These are phyloP conservation scores for Theretra japonica DNA, from an alignment of 2,888 invertebrate species.

Conservation along the genomic window DNA sequence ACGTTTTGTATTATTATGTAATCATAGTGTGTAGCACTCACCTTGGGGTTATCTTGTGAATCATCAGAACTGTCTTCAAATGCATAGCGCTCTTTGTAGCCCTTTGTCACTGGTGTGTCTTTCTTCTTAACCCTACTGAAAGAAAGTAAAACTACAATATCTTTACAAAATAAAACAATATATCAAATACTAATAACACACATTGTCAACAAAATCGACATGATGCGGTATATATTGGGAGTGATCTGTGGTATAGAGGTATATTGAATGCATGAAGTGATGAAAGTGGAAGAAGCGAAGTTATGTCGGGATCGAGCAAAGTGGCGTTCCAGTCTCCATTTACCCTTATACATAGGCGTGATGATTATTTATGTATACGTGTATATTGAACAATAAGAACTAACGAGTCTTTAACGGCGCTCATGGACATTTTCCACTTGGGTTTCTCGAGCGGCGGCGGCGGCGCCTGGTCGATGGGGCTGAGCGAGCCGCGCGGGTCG, in stretches of 20 bases:
- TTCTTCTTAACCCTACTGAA: constrained; percentile 85
- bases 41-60: constrained; percentile 72
- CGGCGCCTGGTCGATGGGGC: constrained; percentile 78
- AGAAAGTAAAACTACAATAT: constrained; percentile 38
- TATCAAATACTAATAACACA: neutral
- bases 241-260: too few relatives aligned
- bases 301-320: too few relatives aligned
- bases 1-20: too few relatives aligned
- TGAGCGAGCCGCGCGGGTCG: constrained; percentile 73
- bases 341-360: too few relatives aligned
- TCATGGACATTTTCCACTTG: constrained; percentile 90
- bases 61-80: constrained; percentile 82
- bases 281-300: too few relatives aligned
- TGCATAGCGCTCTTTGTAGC: constrained; percentile 82
- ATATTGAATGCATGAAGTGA: too few relatives aligned
- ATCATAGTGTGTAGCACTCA: too few relatives aligned
- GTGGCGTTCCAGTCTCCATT: too few relatives aligned
- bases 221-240: too few relatives aligned
- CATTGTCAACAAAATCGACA: too few relatives aligned
- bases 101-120: constrained; percentile 79
- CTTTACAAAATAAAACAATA: constrained; percentile 33
- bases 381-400: constrained; percentile 42
- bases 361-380: too few relatives aligned
- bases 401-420: constrained; percentile 83
- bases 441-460: constrained; percentile 81